Evolutionary conservation across 2,797 vertebrate genomes (phyloP).

Genomic region (Sebastes reedi): DNA sequence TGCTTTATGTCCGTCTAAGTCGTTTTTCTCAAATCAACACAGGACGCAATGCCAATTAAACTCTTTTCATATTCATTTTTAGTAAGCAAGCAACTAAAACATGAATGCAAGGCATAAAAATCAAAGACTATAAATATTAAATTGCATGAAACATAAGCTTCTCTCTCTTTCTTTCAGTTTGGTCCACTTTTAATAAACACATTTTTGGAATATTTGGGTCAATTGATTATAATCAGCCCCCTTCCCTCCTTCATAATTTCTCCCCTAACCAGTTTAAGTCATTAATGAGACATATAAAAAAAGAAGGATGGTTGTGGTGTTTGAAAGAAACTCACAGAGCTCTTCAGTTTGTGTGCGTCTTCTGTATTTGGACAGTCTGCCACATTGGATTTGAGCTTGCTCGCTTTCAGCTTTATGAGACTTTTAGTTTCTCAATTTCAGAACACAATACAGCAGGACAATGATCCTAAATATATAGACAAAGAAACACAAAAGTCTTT

Average conservation of each 20-base stretch:
- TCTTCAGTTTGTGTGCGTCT: too few relatives aligned
- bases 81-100: background rate
- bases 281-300: conserved; percentile 58
- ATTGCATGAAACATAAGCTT: background rate
- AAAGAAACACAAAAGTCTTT: background rate
- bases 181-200: conserved; percentile 50
- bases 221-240: conserved; percentile 36
- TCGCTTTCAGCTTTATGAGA: background rate
- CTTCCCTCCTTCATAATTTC: conserved; percentile 12
- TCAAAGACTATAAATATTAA: background rate
- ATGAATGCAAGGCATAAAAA: background rate
- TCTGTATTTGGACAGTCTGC: too few relatives aligned
- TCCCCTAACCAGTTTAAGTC: conserved; percentile 48
- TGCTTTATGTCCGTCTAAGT: background rate
- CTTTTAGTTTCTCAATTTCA: background rate
- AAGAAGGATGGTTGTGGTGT: background rate
- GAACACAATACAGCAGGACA: background rate
- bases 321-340: background rate
- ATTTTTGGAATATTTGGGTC: conserved; percentile 50
- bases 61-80: background rate
- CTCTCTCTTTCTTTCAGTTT: background rate
- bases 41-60: background rate
- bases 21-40: conserved; percentile 5
- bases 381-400: background rate
- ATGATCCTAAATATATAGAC: background rate